Percentiles rank a stretch among this genome's conserved stretches.
phyloP scores from a whole-genome alignment of 2,113 vertebrate species.

The Microcebus jonahi region DNA sequence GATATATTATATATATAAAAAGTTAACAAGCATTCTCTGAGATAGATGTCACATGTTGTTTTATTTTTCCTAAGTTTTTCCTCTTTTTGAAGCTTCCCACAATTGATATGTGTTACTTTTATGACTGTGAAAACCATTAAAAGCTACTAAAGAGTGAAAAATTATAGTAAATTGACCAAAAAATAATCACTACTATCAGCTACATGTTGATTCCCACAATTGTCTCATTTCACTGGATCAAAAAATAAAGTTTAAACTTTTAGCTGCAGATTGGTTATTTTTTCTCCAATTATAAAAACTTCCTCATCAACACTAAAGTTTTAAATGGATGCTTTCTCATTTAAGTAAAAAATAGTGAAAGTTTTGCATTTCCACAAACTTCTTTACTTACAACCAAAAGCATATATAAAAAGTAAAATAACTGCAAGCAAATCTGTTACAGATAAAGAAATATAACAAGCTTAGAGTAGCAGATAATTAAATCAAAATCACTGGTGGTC shows the following conservation, averaged over 20 bases:
- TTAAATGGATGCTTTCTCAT: conserved; percentile 4
- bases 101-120: background rate
- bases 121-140: background rate
- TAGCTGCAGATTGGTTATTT: background rate
- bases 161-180: background rate
- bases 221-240: background rate
- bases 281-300: background rate
- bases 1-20: background rate
- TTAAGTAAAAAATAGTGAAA: background rate
- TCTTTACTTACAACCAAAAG: conserved; percentile 26
- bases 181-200: background rate
- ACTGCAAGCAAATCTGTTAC: background rate
- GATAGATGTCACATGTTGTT: background rate
- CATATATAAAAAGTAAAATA: conserved; percentile 19
- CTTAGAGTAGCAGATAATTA: background rate
- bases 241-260: background rate
- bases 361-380: background rate
- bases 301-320: background rate
- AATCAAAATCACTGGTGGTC: background rate
- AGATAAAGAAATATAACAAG: background rate
- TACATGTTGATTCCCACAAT: background rate
- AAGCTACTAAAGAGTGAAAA: background rate
- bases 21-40: background rate
- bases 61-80: background rate
- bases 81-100: background rate